Base-by-base conservation (phyloP, 2,888 invertebrate species). In the Escarpia spicata region DNA sequence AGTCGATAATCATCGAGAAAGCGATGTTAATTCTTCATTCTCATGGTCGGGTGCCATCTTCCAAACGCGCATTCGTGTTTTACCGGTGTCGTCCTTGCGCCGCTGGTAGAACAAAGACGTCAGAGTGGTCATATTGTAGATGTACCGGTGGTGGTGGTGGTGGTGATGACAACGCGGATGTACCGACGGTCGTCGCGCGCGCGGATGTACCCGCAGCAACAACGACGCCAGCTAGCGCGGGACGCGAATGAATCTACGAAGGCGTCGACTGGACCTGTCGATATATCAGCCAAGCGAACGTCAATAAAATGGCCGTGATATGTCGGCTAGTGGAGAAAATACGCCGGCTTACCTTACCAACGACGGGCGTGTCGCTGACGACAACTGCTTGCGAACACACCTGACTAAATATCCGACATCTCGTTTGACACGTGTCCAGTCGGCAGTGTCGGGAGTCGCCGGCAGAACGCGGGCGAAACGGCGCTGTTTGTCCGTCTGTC, bases 1-100 rank as follows among this genome's bases (percentile, higher is more conserved):
- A 75, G 75, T 75, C 75, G 75, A 75, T 75, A 75, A 75, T 75
- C 75, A 75, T 75, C 75, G 75, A 75, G 75, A 75, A 75, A 75
- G 75, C 75, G 19, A 75, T n/a, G 75, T 75, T 75, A 75, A 75
- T 75, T 75, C 75, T 75, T 75, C 75, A 75, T 75, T 75, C 75
- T 75, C 75, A 75, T 26, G 75, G 75, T 75, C 26, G 75, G 75
- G 75, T 75, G 75, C 75, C 75, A n/a, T 75, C 75, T 26, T 75
- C 75, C 75, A 19, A n/a, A 75, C 6, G 75, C 19, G 1, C 75
- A 26, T 75, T n/a, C 75, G 75, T 6, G 75, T 75, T 75, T 52
- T 75, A 75, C 19, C 75, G 75, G 75, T 26, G 75, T 75, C 75
- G 75, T 6, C 75, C 26, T 4, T 1, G n/a, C 75, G 75, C 19